phyloP scores from a whole-genome alignment of 92 coral and sea anemone species.

The Plumapathes pennacea region DNA sequence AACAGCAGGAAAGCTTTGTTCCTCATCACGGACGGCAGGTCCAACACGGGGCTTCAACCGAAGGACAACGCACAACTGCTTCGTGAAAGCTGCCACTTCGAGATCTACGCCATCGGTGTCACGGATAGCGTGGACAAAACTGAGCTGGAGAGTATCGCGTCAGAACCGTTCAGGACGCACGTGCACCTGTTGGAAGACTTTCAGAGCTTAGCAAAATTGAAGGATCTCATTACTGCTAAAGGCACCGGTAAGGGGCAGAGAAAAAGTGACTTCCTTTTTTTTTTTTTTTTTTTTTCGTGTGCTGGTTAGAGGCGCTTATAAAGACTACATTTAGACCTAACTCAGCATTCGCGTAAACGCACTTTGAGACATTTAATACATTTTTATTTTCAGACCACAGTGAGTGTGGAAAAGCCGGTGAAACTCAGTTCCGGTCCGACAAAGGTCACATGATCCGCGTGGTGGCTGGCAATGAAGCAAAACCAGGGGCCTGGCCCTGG shows the following conservation, averaged over 20 bases:
- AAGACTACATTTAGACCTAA: too few species aligned
- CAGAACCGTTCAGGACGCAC: constrained; percentile 93
- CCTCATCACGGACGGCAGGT: constrained; percentile 92
- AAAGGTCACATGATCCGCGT: constrained; percentile 3
- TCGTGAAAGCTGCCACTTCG: constrained; percentile 69
- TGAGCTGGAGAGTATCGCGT: constrained; percentile 85
- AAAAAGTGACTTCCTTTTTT: background rate
- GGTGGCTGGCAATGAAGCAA: constrained; percentile 52
- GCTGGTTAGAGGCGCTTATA: too few species aligned
- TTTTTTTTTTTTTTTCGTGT: background rate
- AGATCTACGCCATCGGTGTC: constrained; percentile 92
- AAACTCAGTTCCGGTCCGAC: constrained; percentile 69
- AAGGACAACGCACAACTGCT: constrained; percentile 56
- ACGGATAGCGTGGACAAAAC: constrained; percentile 65
- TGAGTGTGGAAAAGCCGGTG: constrained; percentile 93
- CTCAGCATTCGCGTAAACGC: too few species aligned
- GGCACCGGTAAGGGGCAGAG: constrained; percentile 73
- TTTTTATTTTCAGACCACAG: constrained; percentile 56
- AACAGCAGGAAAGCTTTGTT: constrained; percentile 88
- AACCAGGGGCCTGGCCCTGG: constrained; percentile 99
- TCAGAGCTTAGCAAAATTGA: constrained; percentile 71
- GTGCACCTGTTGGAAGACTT: constrained; percentile 77
- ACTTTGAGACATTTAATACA: too few species aligned
- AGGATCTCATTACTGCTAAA: constrained; percentile 79
- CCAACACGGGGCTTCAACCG: constrained; percentile 81